phyloP scores from a whole-genome alignment of 2,888 invertebrate species.

The Epinotia demarniana region DNA sequence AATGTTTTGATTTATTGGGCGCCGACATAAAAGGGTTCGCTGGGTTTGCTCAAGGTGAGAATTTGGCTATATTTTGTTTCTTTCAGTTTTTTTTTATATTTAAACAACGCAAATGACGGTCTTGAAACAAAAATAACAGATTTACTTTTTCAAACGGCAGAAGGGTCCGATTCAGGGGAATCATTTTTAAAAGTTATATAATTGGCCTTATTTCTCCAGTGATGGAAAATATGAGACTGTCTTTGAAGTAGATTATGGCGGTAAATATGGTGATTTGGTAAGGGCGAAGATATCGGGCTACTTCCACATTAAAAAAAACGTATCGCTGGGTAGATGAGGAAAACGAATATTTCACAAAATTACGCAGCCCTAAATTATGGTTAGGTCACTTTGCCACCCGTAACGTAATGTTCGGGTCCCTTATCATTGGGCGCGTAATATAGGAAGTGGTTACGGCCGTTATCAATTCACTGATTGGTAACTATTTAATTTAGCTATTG shows the following conservation, averaged over 20 bases:
- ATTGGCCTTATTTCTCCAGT: neutral
- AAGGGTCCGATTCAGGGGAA: neutral
- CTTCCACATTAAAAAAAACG: too few relatives aligned
- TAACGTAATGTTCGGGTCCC: neutral
- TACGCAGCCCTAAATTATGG: neutral
- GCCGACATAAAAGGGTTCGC: conserved; percentile 64
- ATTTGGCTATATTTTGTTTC: conserved; percentile 61
- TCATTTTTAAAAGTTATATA: neutral
- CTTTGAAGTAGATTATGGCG: too few relatives aligned
- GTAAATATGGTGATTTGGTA: too few relatives aligned
- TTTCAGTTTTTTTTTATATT: conserved; percentile 52
- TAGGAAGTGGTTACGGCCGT: conserved; percentile 37
- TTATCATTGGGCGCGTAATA: conserved; percentile 30
- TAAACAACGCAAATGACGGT: conserved; percentile 58
- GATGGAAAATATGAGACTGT: neutral
- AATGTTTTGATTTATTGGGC: conserved; percentile 79
- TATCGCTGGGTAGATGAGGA: too few relatives aligned
- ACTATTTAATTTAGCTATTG: conserved; percentile 1
- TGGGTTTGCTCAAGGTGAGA: conserved; percentile 73
- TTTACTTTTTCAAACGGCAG: conserved; percentile 24
- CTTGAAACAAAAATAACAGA: conserved; percentile 47
- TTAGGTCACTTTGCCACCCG: neutral
- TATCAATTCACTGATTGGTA: conserved; percentile 17
- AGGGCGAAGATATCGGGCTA: too few relatives aligned
- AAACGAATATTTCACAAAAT: neutral